These are phyloP conservation scores for Drosophila formosana DNA, from an alignment of 2,888 invertebrate species.

Conservation along the genomic window DNA sequence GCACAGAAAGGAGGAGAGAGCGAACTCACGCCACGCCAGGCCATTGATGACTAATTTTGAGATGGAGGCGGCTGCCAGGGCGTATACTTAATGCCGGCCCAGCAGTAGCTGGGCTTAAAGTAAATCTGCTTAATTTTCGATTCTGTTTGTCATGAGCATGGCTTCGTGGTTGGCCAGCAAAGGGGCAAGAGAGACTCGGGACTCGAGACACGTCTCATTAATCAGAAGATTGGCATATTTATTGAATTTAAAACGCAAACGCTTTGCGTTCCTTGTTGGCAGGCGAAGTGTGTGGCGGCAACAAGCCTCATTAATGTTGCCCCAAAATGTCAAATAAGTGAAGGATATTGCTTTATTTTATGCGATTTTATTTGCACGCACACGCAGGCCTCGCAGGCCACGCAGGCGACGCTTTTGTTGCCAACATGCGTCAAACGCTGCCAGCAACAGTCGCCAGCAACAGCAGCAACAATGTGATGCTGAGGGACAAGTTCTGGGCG, in stretches of 20 bases:
- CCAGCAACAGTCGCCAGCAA: constrained; percentile 30
- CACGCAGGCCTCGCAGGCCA: constrained; percentile 2
- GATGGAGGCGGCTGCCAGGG: constrained; percentile 14
- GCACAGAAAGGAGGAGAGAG: background rate
- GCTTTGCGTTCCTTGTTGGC: background rate
- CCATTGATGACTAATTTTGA: constrained; percentile 50
- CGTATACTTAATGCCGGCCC: constrained; percentile 25
- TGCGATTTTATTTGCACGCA: constrained; percentile 65
- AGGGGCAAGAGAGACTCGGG: background rate
- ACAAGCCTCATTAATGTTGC: constrained; percentile 66
- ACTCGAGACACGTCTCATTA: constrained; percentile 37
- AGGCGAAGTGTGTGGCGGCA: constrained; percentile 18
- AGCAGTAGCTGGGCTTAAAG: constrained; percentile 22
- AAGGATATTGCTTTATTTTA: constrained; percentile 79
- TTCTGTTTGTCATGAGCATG: constrained; percentile 32
- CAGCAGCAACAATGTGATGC: constrained; percentile 8
- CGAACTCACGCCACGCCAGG: constrained; percentile 12
- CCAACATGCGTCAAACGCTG: constrained; percentile 51
- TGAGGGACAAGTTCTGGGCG: constrained; percentile 43
- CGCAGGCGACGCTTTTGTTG: constrained; percentile 24
- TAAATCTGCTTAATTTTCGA: constrained; percentile 32
- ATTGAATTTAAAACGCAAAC: constrained; percentile 57
- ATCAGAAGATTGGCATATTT: constrained; percentile 61
- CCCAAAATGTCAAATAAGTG: constrained; percentile 77
- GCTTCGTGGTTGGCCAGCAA: constrained; percentile 9